Conservation (phyloP, 2,113 vertebrate genomes). For the Neopipo cinnamomea region DNA sequence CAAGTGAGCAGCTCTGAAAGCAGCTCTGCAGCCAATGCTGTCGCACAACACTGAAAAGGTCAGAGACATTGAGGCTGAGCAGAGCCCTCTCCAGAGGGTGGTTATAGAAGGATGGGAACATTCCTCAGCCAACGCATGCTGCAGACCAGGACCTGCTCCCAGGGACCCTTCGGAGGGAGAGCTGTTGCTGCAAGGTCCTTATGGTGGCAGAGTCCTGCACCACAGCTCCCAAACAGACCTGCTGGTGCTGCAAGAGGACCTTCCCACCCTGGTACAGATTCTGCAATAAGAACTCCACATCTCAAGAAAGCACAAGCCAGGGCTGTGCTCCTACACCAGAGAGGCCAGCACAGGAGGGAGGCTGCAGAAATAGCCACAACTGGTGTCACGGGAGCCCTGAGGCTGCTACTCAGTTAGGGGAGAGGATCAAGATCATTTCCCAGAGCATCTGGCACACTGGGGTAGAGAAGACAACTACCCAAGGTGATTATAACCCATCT, state of each 20-base stretch:
- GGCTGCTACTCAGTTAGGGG: background rate
- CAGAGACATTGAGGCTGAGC: background rate
- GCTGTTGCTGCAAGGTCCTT: accelerated
- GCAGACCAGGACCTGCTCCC: background rate
- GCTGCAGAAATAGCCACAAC: background rate
- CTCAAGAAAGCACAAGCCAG: background rate
- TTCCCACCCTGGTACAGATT: background rate
- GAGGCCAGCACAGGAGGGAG: background rate
- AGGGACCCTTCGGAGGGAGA: background rate
- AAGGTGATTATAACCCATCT: background rate
- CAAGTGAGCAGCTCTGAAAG: background rate
- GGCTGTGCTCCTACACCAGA: background rate
- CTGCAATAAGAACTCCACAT: background rate
- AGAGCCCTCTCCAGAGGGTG: background rate
- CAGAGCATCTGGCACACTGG: background rate
- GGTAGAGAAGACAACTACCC: background rate
- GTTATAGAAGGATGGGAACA: background rate
- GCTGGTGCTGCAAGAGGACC: background rate
- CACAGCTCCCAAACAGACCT: background rate
- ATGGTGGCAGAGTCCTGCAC: background rate
- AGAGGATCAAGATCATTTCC: background rate
- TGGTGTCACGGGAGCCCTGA: background rate
- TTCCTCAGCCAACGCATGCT: background rate
- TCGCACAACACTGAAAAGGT: conserved; percentile 49
- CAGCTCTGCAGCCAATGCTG: background rate